These are phyloP conservation scores for Pachymerium ferrugineum DNA, from an alignment of 2,888 invertebrate genomes.

Conservation along the genomic window DNA sequence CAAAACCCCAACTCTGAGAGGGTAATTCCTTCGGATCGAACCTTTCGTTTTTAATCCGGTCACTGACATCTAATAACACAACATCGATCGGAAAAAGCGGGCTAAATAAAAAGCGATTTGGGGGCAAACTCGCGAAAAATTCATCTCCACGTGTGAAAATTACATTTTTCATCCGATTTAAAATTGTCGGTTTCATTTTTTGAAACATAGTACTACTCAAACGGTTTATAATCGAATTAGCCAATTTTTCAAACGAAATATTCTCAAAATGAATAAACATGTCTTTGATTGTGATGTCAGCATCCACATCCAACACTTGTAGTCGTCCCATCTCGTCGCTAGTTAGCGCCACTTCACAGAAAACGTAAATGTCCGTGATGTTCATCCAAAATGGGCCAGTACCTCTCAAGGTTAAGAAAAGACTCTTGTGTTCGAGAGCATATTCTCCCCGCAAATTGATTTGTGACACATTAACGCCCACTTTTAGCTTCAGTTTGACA, in stretches of 20 bases:
- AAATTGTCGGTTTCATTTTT: conserved; percentile 75
- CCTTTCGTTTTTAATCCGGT: conserved; percentile 59
- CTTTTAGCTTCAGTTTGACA: conserved; percentile 63
- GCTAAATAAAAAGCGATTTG: conserved; percentile 63
- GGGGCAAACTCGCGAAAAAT: conserved; percentile 63
- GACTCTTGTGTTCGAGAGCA: conserved; percentile 52
- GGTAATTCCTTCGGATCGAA: conserved; percentile 71
- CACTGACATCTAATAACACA: conserved; percentile 67
- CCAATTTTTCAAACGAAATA: conserved; percentile 64
- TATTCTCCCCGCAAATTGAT: conserved; percentile 60
- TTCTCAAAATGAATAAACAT: conserved; percentile 74
- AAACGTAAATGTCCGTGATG: conserved; percentile 63
- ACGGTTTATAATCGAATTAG: conserved; percentile 62
- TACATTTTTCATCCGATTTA: conserved; percentile 65
- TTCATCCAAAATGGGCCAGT: conserved; percentile 71
- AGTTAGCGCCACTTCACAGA: conserved; percentile 63
- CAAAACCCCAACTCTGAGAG: conserved; percentile 37
- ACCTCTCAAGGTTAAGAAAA: conserved; percentile 63
- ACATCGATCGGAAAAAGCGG: conserved; percentile 80
- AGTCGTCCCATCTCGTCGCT: conserved; percentile 69
- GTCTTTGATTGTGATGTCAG: conserved; percentile 68
- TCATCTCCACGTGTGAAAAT: conserved; percentile 67
- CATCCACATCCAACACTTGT: conserved; percentile 64
- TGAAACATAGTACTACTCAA: conserved; percentile 77
- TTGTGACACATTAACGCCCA: conserved; percentile 37